Evolutionary conservation across 2,113 vertebrate genomes (phyloP).

Genomic region (Orientallactaga bullata): DNA sequence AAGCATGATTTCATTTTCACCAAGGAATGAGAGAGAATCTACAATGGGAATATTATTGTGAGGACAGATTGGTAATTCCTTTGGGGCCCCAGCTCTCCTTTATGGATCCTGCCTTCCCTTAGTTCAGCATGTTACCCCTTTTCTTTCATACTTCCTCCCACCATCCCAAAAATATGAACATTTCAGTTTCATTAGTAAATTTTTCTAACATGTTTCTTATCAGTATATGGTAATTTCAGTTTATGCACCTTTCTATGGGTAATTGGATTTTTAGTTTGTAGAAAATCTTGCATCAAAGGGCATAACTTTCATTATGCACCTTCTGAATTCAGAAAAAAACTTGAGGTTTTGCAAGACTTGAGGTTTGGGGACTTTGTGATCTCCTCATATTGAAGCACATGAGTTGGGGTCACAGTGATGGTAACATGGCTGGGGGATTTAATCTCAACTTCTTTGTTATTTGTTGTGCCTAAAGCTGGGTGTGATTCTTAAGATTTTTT

Average conservation of each 20-base stretch:
- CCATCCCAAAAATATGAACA: background rate
- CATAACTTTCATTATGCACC: background rate
- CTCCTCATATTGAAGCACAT: background rate
- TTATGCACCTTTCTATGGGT: background rate
- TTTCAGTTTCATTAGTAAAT: background rate
- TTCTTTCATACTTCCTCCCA: too few relatives aligned
- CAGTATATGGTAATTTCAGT: too few relatives aligned
- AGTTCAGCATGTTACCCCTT: too few relatives aligned
- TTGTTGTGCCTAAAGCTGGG: background rate
- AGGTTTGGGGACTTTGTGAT: background rate
- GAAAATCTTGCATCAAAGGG: background rate
- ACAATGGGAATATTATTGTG: accelerated
- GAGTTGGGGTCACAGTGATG: background rate
- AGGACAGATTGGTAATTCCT: background rate
- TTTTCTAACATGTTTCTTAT: background rate
- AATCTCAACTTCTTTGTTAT: too few relatives aligned
- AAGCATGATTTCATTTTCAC: background rate
- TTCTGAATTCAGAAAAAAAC: background rate
- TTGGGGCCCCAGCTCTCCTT: background rate
- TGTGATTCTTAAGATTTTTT: background rate
- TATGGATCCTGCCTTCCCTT: too few relatives aligned
- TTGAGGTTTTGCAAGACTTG: background rate
- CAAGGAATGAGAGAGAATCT: too few relatives aligned
- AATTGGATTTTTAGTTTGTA: background rate
- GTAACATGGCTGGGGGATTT: background rate